A percentile compares a stretch with the other conserved stretches of the same genome.
Conservation (phyloP, 2,113 vertebrate genomes). For the Apistogramma diplotaenia region DNA sequence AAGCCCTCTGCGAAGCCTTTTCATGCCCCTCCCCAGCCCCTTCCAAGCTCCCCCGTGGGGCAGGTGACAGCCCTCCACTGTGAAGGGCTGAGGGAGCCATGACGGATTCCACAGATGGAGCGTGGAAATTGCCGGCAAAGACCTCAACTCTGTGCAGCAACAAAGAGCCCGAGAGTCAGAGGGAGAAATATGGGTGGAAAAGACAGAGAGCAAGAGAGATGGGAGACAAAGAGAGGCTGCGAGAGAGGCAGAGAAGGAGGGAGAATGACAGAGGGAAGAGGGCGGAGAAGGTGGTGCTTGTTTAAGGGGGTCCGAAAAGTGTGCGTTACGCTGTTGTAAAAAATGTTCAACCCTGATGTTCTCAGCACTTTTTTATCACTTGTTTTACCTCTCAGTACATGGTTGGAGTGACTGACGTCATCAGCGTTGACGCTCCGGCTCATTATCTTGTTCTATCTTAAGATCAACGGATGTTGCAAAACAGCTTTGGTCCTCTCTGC, state of each 20-base stretch:
- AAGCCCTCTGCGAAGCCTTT: conserved; percentile 83
- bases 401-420: neutral
- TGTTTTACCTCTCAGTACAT: neutral
- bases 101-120: conserved; percentile 99
- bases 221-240: conserved; percentile 60
- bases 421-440: neutral
- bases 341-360: neutral
- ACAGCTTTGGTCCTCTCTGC: neutral
- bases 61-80: conserved; percentile 95
- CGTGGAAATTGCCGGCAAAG: conserved; percentile 97
- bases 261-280: conserved; percentile 57
- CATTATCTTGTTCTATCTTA: conserved; percentile 17
- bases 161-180: conserved; percentile 82
- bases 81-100: conserved; percentile 85
- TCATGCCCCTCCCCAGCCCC: conserved; percentile 63
- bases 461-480: neutral
- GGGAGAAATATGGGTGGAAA: conserved; percentile 83
- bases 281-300: conserved; percentile 57
- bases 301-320: conserved; percentile 44
- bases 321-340: neutral
- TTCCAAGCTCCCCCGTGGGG: conserved; percentile 85
- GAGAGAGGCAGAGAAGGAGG: conserved; percentile 14
- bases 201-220: conserved; percentile 82
- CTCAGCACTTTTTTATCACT: neutral
- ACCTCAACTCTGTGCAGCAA: conserved; percentile 87